Evolutionary conservation across 1,140 invertebrate species (phyloP).

Genomic region (Magallana angulata): DNA sequence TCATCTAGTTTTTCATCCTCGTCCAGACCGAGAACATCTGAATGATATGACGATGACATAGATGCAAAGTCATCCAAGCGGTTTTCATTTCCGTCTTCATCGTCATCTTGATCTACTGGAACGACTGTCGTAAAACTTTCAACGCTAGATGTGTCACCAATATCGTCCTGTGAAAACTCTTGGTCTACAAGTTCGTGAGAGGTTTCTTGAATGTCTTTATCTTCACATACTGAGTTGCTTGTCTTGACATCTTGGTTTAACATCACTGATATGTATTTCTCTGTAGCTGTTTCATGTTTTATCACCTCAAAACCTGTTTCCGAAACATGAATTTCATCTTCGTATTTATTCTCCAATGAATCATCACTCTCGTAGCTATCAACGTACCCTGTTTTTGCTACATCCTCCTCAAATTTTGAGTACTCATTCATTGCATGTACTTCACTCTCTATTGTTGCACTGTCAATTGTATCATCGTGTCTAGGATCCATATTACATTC

Average conservation of each 20-base stretch:
- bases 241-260: background rate
- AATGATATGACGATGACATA: slow-evolving; percentile 79
- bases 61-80: slow-evolving; percentile 77
- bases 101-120: slow-evolving; percentile 85
- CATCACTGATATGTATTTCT: slow-evolving; percentile 8
- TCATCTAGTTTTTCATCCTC: slow-evolving; percentile 77
- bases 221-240: background rate
- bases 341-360: slow-evolving; percentile 46
- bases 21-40: slow-evolving; percentile 78
- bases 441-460: background rate
- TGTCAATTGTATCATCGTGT: background rate
- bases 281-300: slow-evolving; percentile 3
- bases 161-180: slow-evolving; percentile 69
- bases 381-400: background rate
- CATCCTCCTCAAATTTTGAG: background rate
- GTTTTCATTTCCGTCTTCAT: slow-evolving; percentile 89
- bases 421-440: background rate
- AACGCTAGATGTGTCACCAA: slow-evolving; percentile 87
- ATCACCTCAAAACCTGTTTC: slow-evolving; percentile 30
- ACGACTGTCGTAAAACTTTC: slow-evolving; percentile 88
- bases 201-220: background rate
- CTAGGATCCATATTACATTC: background rate
- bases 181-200: slow-evolving; percentile 25
- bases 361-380: slow-evolving; percentile 38
- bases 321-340: slow-evolving; percentile 50